Evolutionary conservation across 30 jellyfish, hydroid and myxozoan species (phyloP).

Genomic region (Hydractinia symbiolongicarpus): DNA sequence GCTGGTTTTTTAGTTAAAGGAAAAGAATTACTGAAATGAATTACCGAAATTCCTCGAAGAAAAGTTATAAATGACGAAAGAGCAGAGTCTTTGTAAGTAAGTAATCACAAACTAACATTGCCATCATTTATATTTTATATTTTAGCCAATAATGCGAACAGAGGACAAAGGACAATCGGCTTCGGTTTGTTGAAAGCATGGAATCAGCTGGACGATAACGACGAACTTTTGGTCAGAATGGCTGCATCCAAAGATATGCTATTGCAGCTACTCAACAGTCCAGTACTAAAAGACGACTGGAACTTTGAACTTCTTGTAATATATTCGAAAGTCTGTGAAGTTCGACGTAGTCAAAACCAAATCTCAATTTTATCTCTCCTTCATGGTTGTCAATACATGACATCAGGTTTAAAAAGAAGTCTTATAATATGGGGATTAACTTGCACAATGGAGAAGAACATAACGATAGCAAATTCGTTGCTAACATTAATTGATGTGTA

Average conservation of each 20-base stretch:
- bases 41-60: too few relatives aligned
- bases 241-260: neutral
- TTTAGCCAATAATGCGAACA: neutral
- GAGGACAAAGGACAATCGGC: neutral
- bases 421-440: neutral
- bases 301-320: neutral
- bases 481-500: neutral
- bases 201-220: neutral
- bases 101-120: neutral
- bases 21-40: too few relatives aligned
- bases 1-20: too few relatives aligned
- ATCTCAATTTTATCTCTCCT: neutral
- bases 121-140: neutral
- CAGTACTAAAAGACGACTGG: slow-evolving; percentile 1
- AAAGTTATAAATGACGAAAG: too few relatives aligned
- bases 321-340: slow-evolving; percentile 5
- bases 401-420: neutral
- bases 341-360: neutral
- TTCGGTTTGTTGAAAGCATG: neutral
- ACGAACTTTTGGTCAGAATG: slow-evolving; percentile 2
- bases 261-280: neutral
- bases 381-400: neutral
- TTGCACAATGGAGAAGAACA: neutral
- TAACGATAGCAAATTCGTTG: neutral
- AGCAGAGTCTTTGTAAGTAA: neutral